phyloP scores from a whole-genome alignment of 2,888 invertebrate species.

The Germaria angustata region DNA sequence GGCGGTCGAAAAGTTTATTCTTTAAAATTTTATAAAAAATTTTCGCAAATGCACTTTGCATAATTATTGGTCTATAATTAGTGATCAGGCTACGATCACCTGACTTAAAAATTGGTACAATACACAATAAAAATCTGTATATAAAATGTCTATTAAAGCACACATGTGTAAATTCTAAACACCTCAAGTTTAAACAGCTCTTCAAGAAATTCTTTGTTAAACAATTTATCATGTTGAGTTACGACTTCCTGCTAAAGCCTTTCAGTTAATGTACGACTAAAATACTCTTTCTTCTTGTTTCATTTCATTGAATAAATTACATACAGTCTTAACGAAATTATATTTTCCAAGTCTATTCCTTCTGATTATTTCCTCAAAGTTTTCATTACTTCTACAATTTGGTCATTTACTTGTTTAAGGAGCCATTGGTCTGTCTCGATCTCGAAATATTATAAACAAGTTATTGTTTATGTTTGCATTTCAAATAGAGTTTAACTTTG shows the following conservation, averaged over 20 bases:
- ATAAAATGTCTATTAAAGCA: no score
- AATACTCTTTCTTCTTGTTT: neutral
- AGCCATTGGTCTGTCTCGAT: neutral
- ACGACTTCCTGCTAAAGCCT: neutral
- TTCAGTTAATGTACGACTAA: neutral
- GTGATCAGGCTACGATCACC: no score
- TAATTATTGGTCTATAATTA: no score
- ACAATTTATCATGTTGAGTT: neutral
- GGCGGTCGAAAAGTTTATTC: no score
- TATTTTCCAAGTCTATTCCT: neutral
- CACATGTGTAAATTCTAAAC: no score
- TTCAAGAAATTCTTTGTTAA: neutral
- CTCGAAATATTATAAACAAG: conserved; percentile 45
- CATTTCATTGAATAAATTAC: neutral
- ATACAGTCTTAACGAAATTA: neutral
- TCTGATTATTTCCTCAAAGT: neutral
- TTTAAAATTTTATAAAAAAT: no score
- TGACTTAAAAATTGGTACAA: no score
- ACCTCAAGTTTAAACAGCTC: no score
- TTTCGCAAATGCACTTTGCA: no score
- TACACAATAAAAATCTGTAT: no score
- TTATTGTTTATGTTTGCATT: conserved; percentile 63
- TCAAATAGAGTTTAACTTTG: neutral
- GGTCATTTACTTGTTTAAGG: conserved; percentile 36
- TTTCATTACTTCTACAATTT: conserved; percentile 1